Base-by-base conservation (phyloP, 2,113 vertebrate genomes). In the Sardina pilchardus region DNA sequence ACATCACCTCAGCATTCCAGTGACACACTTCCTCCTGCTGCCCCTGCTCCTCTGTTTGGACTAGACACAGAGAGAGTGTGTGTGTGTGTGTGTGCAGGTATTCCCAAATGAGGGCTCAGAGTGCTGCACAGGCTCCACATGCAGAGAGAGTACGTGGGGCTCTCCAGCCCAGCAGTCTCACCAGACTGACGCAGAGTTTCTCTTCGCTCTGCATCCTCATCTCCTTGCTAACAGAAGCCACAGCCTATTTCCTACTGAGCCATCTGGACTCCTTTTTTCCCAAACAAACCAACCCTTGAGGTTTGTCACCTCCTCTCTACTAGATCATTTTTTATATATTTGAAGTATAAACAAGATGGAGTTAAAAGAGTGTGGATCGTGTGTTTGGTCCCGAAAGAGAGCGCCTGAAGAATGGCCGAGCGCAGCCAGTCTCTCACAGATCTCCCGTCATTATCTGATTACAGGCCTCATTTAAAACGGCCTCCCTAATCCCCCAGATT, bases 401-500 rank as follows among this genome's bases (percentile, higher is more conserved):
- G n/a, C 12, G 10, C 10, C 63, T 71, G 6, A 34, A 30, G 63
- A 78, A 78, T 16, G 10, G 12, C 71, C 12, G 30, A 78, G 30
- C 1, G 71, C 10, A 78, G n/a, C 26, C 21, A n/a, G 71, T 36
- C 26, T 78, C 59, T 26, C 71, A 7, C 26, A 78, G 71, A 34
- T 78, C 71, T 14, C 30, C 36, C 30, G 9, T 78, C 30, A 36
- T 78, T 36, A 78, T 78, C 34, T 78, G 71, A 78, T 78, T 78
- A 78, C 71, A 78, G 36, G 71, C 71, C 71, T 34, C 71, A 78
- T 78, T 78, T 78, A 78, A 78, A 78, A 78, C 34, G 34, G 34
- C 71, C 71, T 78, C 71, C 63, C 71, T 78, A 78, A 78, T 78
- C 71, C 71, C 16, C 12, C 14, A 78, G 71, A 78, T 78, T 78